These are phyloP conservation scores for Trematomus bernacchii DNA, from an alignment of 2,797 vertebrate species.

Conservation along the genomic window DNA sequence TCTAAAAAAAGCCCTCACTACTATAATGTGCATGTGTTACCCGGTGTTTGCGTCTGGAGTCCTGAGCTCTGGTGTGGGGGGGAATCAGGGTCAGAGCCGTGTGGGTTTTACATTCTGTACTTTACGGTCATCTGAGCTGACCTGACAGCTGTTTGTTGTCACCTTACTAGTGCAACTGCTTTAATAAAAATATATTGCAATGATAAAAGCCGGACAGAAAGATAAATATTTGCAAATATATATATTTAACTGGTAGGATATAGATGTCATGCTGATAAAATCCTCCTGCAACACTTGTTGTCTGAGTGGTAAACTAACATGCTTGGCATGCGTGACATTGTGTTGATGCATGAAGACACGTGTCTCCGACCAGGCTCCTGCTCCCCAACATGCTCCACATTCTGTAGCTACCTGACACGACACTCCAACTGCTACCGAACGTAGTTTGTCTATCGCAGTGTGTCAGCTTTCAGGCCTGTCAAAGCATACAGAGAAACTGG, in stretches of 20 bases:
- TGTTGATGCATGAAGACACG: constrained; percentile 69
- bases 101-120: constrained; percentile 57
- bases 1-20: constrained; percentile 32
- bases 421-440: constrained; percentile 66
- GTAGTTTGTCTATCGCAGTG: constrained; percentile 53
- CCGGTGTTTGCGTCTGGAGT: constrained; percentile 50
- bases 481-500: constrained; percentile 73
- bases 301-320: constrained; percentile 53
- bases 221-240: constrained; percentile 26
- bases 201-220: constrained; percentile 12
- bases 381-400: constrained; percentile 64
- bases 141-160: constrained; percentile 75
- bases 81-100: constrained; percentile 64
- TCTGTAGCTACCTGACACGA: constrained; percentile 73
- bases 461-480: constrained; percentile 71
- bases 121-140: constrained; percentile 61
- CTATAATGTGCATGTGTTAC: constrained; percentile 58
- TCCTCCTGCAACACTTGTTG: constrained; percentile 15
- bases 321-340: constrained; percentile 71
- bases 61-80: constrained; percentile 54
- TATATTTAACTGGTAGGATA: constrained; percentile 11
- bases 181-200: constrained; percentile 11
- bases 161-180: constrained; percentile 34
- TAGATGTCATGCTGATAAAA: constrained; percentile 31
- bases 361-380: constrained; percentile 48